Conservation (phyloP, 2,888 invertebrate species). For the Meteorus cinctellus region DNA sequence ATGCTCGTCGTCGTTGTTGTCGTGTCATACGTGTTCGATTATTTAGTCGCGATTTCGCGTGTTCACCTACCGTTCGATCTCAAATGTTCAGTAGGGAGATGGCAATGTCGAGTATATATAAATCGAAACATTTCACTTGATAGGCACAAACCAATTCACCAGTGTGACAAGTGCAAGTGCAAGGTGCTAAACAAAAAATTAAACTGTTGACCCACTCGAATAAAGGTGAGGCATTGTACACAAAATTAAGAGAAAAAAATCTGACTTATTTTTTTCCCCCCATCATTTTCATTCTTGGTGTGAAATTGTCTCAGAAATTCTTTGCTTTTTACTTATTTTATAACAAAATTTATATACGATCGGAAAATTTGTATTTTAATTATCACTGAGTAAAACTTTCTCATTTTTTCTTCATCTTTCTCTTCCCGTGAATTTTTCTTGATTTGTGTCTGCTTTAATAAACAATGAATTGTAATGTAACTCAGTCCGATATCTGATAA, state of each 20-base stretch:
- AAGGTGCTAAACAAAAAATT: conserved; percentile 13
- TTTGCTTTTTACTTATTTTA: too few relatives aligned
- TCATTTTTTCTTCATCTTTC: too few relatives aligned
- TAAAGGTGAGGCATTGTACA: background rate
- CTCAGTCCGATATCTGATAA: too few relatives aligned
- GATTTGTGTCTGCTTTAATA: too few relatives aligned
- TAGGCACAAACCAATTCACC: conserved; percentile 51
- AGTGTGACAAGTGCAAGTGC: conserved; percentile 43
- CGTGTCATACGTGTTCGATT: conserved; percentile 31
- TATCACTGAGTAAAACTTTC: too few relatives aligned
- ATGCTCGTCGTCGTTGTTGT: background rate
- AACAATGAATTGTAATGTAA: too few relatives aligned
- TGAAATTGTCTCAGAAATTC: too few relatives aligned
- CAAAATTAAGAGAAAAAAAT: background rate
- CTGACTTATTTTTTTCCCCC: background rate
- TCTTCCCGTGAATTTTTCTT: too few relatives aligned
- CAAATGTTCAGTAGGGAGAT: conserved; percentile 34
- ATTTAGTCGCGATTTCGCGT: conserved; percentile 40
- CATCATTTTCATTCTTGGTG: too few relatives aligned
- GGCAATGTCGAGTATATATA: conserved; percentile 59
- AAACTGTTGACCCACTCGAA: background rate
- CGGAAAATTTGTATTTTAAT: too few relatives aligned
- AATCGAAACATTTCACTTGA: conserved; percentile 60
- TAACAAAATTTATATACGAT: too few relatives aligned
- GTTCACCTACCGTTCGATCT: conserved; percentile 39